phyloP scores from a whole-genome alignment of 2,113 vertebrate species.

The Oophaga pumilio region DNA sequence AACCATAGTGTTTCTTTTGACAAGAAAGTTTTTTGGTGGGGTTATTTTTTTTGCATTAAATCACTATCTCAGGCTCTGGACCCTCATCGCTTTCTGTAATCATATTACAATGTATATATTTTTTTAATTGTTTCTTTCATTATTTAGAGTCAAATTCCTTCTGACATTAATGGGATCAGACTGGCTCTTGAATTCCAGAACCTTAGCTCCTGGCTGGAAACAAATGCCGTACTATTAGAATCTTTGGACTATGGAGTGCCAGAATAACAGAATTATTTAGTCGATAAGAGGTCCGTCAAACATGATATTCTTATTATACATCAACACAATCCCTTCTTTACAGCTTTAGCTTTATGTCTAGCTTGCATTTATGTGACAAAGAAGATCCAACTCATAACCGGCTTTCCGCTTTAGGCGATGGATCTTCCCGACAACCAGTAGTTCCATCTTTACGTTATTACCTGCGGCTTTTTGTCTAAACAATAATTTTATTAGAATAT shows the following conservation, averaged over 20 bases:
- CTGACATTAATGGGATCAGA: background rate
- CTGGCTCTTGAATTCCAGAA: background rate
- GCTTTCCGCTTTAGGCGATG: slow-evolving; percentile 48
- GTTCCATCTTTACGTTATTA: slow-evolving; percentile 56
- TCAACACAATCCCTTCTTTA: background rate
- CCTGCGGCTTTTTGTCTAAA: slow-evolving; percentile 58
- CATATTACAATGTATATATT: too few species aligned
- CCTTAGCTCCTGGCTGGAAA: background rate
- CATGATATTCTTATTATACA: background rate
- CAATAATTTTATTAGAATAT: slow-evolving; percentile 60
- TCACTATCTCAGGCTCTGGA: too few species aligned
- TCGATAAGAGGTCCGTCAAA: background rate
- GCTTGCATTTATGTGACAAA: slow-evolving; percentile 48
- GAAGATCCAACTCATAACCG: slow-evolving; percentile 43
- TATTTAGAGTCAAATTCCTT: background rate
- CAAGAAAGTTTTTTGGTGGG: too few species aligned
- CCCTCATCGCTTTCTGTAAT: too few species aligned
- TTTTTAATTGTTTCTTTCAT: background rate
- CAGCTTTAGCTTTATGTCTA: slow-evolving; percentile 20
- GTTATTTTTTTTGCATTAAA: too few species aligned
- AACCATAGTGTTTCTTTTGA: too few species aligned
- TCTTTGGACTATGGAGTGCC: background rate
- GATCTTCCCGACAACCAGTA: slow-evolving; percentile 54
- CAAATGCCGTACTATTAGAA: background rate
- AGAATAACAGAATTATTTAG: background rate